Base-by-base conservation (phyloP, 1,140 invertebrate species). In the Drosophila guanche region DNA sequence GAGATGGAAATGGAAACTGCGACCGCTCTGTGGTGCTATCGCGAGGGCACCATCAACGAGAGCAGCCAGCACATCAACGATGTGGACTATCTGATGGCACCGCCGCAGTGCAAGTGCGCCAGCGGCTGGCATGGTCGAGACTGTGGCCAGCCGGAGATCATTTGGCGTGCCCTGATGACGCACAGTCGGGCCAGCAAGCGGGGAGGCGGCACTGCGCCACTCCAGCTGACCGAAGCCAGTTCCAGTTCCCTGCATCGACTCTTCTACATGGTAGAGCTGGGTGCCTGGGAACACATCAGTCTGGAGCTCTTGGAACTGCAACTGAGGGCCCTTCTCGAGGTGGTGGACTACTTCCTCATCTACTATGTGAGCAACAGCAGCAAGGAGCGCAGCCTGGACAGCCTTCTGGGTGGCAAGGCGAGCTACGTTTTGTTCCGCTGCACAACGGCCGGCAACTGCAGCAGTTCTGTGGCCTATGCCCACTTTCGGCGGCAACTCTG, bases 331-430 rank as follows among this genome's bases (percentile, higher is more conserved):
- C 88, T 95, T 5, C 91, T 93, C 41, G 83, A 93, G 29, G 92
- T 94, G 50, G 93, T 95, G 7, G 94, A 95, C 81, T 92, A 94
- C 53, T 95, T 95, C 89, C 92, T 95, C 59, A 90, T 95, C 27
- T 90, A 86, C 60, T 65, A 86, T 42, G 66, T 76, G 16, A 75
- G 59, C 12, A 67, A 76, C 5, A 47, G 27, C 27, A 75, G 55
- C 37, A 60, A 70, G 20, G 53, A 84, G 27, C 75, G 61, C 7
- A 70, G 27, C 23, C 14, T 89, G 20, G 68, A 66, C 8, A 46
- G 37, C 8, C 45, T 77, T 27, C 51, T 89, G 8, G 63, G 63
- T 0, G 41, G 27, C 6, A 46, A 56, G 25, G 56, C 61, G 0
- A 77, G 63, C 27, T 90, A 83, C 43, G 12, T 79, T 16, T 37